A percentile compares a stretch with the other conserved stretches of the same genome.
Evolutionary conservation across 1,140 invertebrate genomes (phyloP).

Genomic region (Drosophila pallidifrons): DNA sequence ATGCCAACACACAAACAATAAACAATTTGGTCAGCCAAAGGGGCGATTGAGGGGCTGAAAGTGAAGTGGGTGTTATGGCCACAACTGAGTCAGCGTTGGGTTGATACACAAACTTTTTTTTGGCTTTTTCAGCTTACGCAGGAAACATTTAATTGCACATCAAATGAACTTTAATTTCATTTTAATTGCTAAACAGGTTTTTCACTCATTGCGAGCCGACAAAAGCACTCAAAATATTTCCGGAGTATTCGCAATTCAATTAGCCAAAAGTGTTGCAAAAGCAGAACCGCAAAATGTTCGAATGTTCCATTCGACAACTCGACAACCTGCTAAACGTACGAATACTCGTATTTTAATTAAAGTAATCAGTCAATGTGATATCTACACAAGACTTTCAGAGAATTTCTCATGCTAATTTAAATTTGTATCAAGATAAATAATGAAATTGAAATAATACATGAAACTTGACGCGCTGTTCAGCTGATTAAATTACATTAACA

Average conservation of each 20-base stretch:
- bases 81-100: constrained; percentile 27
- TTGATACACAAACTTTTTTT: constrained; percentile 8
- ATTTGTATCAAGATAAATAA: too few relatives aligned
- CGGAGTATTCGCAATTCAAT: constrained; percentile 23
- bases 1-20: constrained; percentile 73
- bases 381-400: too few relatives aligned
- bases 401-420: too few relatives aligned
- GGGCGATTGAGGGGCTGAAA: background rate
- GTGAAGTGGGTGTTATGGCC: background rate
- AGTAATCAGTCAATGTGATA: too few relatives aligned
- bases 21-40: constrained; percentile 35
- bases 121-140: constrained; percentile 46
- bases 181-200: constrained; percentile 73
- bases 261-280: background rate
- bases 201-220: constrained; percentile 5
- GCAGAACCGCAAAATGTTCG: background rate
- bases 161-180: constrained; percentile 74
- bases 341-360: background rate
- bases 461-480: too few relatives aligned
- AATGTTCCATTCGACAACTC: too few relatives aligned
- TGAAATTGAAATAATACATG: too few relatives aligned
- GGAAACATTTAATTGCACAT: constrained; percentile 73
- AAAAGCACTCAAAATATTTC: constrained; percentile 1
- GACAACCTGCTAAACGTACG: too few relatives aligned
- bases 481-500: too few relatives aligned